Percentiles rank a stretch among this genome's conserved stretches.
phyloP scores from a whole-genome alignment of 2,888 invertebrate genomes.

The Tupiocoris notatus region DNA sequence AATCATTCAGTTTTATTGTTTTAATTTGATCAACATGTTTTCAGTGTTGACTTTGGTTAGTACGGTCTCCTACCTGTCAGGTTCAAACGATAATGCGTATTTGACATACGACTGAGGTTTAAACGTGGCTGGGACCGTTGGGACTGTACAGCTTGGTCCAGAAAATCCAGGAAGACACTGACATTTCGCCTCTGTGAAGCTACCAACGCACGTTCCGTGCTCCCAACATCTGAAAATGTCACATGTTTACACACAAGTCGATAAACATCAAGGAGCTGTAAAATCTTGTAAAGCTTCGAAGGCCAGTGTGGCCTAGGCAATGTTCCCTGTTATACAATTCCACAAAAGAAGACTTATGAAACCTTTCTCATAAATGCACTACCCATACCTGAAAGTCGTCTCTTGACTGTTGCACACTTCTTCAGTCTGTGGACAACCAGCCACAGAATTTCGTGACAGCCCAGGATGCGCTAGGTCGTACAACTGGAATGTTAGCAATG shows the following conservation, averaged over 20 bases:
- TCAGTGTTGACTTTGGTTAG: no score
- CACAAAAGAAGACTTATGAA: no score
- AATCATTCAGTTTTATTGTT: no score
- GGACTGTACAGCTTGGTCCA: slow-evolving; percentile 81
- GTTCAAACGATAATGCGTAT: slow-evolving; percentile 91
- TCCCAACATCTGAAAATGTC: slow-evolving; percentile 77
- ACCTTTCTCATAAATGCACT: no score
- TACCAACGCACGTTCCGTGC: slow-evolving; percentile 91
- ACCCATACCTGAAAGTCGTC: slow-evolving; percentile 60
- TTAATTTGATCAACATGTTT: no score
- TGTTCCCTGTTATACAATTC: no score
- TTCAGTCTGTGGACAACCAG: slow-evolving; percentile 92
- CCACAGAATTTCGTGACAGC: slow-evolving; percentile 76
- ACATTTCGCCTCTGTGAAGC: slow-evolving; percentile 84
- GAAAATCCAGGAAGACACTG: slow-evolving; percentile 95
- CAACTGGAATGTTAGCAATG: no score
- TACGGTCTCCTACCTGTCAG: slow-evolving; percentile 72
- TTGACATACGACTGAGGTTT: slow-evolving; percentile 94
- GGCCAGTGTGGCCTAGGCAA: no score
- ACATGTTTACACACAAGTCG: no score
- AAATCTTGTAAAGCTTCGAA: no score
- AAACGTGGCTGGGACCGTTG: slow-evolving; percentile 88
- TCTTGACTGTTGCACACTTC: slow-evolving; percentile 86
- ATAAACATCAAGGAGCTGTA: no score
- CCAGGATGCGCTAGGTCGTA: slow-evolving; percentile 95